These are phyloP conservation scores for Eupithecia exiguata DNA, from an alignment of 2,888 invertebrate species.

Conservation along the genomic window DNA sequence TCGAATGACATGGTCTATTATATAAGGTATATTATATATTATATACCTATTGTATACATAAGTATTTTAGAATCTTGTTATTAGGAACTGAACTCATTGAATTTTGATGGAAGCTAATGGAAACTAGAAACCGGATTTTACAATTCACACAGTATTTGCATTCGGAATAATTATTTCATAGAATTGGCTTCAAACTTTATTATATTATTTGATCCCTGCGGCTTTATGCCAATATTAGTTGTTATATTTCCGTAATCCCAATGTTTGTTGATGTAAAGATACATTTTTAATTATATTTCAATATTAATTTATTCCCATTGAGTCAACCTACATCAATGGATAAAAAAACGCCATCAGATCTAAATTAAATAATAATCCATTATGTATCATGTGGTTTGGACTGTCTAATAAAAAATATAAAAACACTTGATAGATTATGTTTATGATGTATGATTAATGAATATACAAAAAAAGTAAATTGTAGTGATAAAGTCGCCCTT, in stretches of 20 bases:
- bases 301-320: not conserved
- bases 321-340: not conserved
- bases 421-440: too few relatives aligned
- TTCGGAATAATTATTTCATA: conserved; percentile 20
- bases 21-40: too few relatives aligned
- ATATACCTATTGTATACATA: too few relatives aligned
- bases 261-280: conserved; percentile 6
- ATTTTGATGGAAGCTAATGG: not conserved
- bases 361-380: too few relatives aligned
- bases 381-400: not conserved
- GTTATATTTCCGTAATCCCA: conserved; percentile 24
- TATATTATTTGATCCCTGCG: conserved; percentile 30
- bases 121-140: conserved; percentile 16
- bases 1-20: too few relatives aligned
- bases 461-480: too few relatives aligned
- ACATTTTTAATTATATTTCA: conserved; percentile 7
- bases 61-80: too few relatives aligned
- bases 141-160: conserved; percentile 24
- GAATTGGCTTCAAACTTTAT: conserved; percentile 27
- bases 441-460: too few relatives aligned
- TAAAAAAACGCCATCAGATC: not conserved
- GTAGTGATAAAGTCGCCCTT: too few relatives aligned
- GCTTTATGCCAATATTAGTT: conserved; percentile 25
- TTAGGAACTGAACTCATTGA: not conserved
- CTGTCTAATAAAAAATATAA: not conserved